phyloP scores from a whole-genome alignment of 2,797 vertebrate genomes.

The Spinibarbus caldwelli region DNA sequence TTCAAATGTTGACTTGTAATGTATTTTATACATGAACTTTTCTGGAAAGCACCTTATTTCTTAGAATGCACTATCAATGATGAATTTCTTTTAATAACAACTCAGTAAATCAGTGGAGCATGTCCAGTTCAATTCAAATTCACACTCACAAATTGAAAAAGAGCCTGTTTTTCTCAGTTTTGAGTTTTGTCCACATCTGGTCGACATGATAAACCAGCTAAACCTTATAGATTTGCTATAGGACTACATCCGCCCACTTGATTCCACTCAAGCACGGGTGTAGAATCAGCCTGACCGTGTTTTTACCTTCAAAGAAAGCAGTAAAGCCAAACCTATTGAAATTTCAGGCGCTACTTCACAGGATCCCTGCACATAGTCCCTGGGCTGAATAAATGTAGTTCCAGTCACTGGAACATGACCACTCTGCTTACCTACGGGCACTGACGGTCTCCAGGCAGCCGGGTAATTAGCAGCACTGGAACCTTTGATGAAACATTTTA shows the following conservation, averaged over 20 bases:
- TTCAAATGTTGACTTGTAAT: no score
- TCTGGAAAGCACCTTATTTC: no score
- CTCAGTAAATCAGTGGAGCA: not conserved
- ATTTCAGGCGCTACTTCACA: not conserved
- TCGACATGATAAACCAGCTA: not conserved
- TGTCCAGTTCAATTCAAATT: not conserved
- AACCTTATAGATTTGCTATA: not conserved
- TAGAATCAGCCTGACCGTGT: not conserved
- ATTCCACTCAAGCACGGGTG: not conserved
- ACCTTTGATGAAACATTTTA: conserved; percentile 66
- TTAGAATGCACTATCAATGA: no score
- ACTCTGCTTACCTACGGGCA: conserved; percentile 49
- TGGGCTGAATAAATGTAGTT: conserved; percentile 10
- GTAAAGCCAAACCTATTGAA: not conserved
- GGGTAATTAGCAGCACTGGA: conserved; percentile 68
- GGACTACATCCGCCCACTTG: not conserved
- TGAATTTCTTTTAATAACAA: not conserved
- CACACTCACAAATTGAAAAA: not conserved
- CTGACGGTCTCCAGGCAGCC: conserved; percentile 59
- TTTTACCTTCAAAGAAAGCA: not conserved
- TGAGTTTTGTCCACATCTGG: not conserved
- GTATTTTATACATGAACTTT: no score
- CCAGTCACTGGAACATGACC: conserved; percentile 49
- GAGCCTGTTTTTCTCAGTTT: not conserved
- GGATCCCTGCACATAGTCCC: not conserved